phyloP scores from a whole-genome alignment of 2,113 vertebrate genomes.

The Clarias gariepinus region DNA sequence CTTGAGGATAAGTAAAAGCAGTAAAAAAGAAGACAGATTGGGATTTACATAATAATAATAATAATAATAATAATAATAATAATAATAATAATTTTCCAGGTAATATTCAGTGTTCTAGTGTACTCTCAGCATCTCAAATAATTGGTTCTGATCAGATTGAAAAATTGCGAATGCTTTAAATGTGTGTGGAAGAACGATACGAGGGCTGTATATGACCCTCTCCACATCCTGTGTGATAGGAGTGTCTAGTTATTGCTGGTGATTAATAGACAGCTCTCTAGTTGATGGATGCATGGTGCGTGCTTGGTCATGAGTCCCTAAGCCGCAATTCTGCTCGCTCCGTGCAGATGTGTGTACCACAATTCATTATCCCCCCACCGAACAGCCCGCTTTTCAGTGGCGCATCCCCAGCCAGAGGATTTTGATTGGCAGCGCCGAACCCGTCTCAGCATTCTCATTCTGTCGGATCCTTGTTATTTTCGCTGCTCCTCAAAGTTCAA shows the following conservation, averaged over 20 bases:
- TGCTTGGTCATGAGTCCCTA: constrained; percentile 29
- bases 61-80: too few species aligned
- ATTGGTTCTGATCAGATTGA: neutral
- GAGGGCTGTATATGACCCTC: neutral
- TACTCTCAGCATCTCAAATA: neutral
- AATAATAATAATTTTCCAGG: too few species aligned
- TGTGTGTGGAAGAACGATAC: neutral
- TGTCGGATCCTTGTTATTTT: constrained; percentile 5
- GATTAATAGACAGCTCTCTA: constrained; percentile 40
- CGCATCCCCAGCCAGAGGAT: neutral
- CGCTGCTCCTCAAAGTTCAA: neutral
- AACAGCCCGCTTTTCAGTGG: constrained; percentile 21
- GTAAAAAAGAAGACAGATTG: neutral
- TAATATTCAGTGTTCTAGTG: constrained; percentile 1
- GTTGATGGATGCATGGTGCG: constrained; percentile 31
- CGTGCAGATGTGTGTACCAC: constrained; percentile 35
- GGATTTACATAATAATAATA: neutral
- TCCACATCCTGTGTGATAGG: neutral
- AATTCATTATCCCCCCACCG: constrained; percentile 39
- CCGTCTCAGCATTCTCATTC: neutral
- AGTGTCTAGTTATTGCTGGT: constrained; percentile 26
- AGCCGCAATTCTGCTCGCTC: constrained; percentile 23
- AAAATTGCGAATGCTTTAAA: neutral
- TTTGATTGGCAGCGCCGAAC: constrained; percentile 28
- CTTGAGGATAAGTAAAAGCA: constrained; percentile 10